Percentiles rank a stretch among this genome's conserved stretches.
phyloP scores from a whole-genome alignment of 2,113 vertebrate species.

The Noctilio leporinus region DNA sequence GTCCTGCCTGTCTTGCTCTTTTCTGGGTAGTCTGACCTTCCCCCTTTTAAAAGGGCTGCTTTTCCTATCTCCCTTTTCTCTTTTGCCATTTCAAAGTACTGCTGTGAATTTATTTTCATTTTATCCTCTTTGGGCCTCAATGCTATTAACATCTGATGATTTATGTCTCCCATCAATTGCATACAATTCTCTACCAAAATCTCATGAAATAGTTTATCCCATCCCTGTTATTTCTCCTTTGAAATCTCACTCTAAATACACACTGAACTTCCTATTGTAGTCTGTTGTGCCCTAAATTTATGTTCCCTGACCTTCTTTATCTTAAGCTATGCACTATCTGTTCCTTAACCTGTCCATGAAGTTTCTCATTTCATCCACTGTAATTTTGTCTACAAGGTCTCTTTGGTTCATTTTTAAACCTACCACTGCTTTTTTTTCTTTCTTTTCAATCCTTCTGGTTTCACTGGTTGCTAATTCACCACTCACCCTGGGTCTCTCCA shows the following conservation, averaged over 20 bases:
- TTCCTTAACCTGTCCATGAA: neutral
- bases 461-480: neutral
- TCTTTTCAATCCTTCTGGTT: neutral
- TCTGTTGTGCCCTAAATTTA: neutral
- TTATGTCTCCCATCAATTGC: neutral
- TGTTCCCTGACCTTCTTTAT: neutral
- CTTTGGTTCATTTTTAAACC: neutral
- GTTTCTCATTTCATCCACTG: neutral
- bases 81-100: neutral
- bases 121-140: neutral
- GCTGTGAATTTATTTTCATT: neutral
- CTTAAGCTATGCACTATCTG: neutral
- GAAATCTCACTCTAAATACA: neutral
- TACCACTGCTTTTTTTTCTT: neutral
- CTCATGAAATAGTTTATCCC: neutral
- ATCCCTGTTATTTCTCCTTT: neutral
- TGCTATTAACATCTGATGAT: neutral
- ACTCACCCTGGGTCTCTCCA: neutral
- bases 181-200: neutral
- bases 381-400: neutral
- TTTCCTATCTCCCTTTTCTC: neutral
- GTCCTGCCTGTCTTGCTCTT: neutral
- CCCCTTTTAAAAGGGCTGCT: neutral
- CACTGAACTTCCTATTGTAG: no score
- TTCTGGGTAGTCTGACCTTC: neutral